phyloP scores from a whole-genome alignment of 1,140 invertebrate genomes.

The Drosophila pallidifrons region DNA sequence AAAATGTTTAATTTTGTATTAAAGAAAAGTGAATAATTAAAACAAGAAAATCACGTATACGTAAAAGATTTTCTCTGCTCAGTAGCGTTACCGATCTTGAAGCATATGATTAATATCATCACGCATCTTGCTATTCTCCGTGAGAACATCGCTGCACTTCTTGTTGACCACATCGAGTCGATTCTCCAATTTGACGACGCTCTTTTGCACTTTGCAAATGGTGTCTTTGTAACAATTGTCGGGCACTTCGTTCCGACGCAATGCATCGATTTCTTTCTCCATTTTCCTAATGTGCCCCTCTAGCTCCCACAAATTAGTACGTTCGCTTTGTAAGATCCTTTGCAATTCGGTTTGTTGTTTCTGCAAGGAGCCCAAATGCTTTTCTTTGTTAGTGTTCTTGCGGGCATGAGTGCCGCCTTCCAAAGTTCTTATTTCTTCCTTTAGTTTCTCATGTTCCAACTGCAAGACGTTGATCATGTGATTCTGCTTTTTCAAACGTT shows the following conservation, averaged over 20 bases:
- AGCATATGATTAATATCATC: conserved; percentile 92
- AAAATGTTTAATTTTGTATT: too few relatives aligned
- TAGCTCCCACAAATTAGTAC: conserved; percentile 85
- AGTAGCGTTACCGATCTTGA: conserved; percentile 87
- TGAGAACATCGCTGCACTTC: conserved; percentile 90
- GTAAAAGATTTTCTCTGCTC: not conserved
- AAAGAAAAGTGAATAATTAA: too few relatives aligned
- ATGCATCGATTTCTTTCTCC: conserved; percentile 83
- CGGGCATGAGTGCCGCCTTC: conserved; percentile 82
- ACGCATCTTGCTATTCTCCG: conserved; percentile 90
- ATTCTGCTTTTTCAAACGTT: conserved; percentile 88
- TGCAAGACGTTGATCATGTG: conserved; percentile 87
- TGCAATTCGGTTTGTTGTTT: conserved; percentile 69
- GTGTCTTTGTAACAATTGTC: conserved; percentile 86
- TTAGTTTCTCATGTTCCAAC: conserved; percentile 86
- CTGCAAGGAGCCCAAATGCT: conserved; percentile 58
- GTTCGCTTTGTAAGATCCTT: conserved; percentile 76
- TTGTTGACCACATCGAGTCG: conserved; percentile 90
- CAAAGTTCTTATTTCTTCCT: conserved; percentile 86
- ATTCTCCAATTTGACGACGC: conserved; percentile 89
- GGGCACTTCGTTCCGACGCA: conserved; percentile 85
- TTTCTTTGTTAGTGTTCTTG: conserved; percentile 81
- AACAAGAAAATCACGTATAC: too few relatives aligned
- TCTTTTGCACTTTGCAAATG: conserved; percentile 86
- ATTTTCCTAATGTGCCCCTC: conserved; percentile 86